Evolutionary conservation across 1,140 invertebrate species (phyloP), one percentile per base, ranked within the genome.

Genomic region (Macrosteles quadrilineatus): DNA sequence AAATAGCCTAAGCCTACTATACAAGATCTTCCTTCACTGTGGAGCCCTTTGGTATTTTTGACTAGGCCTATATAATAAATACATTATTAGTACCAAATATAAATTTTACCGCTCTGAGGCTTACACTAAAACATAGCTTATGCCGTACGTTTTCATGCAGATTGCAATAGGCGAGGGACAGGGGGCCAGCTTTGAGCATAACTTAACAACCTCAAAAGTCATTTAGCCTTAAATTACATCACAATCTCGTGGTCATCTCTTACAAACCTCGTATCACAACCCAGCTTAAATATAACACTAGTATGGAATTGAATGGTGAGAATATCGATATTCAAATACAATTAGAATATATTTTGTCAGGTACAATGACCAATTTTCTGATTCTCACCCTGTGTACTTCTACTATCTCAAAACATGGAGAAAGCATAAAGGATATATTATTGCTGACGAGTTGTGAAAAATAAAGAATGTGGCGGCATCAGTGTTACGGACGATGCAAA

Each of bases 41-140:
- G 3, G 14, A 9, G 4, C n/a, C 6, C 47, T 50, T 50, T 50
- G 47, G 47, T 50, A 50, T 50, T 50, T 21, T 21, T 50, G 47
- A 50, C 47, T 50, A 50, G 47, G 47, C 47, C 47, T 50, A 50
- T 50, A 50, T 50, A 19, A 19, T 50, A 50, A 50, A 50, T 19
- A 50, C n/a, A 50, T 50, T n/a, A 4, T 50, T 50, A 21, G 21
- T 50, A 50, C 47, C 47, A 50, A 50, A 50, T 50, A 40, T 40
- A 40, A 9, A 40, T 40, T n/a, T n/a, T n/a, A n/a, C n/a, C n/a
- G 4, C 32, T 36, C 32, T 36, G 32, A 36, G 32, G 4, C 32
- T 36, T 36, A 36, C 14, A 36, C 4, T 36, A 36, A 6, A 36
- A 4, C 4, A 36, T 36, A 6, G 14, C 4, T 14, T 4, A 4